Conservation (phyloP, 2,888 invertebrate genomes). For the Alviniconcha strummeri region DNA sequence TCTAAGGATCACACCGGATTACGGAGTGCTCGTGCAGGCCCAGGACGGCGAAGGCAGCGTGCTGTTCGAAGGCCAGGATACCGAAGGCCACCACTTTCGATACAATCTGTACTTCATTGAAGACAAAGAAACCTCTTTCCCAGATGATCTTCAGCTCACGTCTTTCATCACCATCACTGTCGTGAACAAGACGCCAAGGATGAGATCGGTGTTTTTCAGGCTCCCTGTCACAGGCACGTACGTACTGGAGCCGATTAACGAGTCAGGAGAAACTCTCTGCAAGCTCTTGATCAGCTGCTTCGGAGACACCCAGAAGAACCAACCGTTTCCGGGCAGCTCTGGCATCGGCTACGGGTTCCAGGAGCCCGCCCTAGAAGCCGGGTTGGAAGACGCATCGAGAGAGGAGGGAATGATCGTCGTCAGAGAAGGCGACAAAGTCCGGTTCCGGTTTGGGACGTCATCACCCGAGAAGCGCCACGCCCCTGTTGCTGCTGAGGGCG, state of each 20-base stretch:
- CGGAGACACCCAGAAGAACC: slow-evolving; percentile 34
- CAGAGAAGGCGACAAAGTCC: background rate
- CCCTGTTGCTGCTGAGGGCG: too few species aligned
- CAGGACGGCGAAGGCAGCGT: too few species aligned
- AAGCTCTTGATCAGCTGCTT: slow-evolving; percentile 41
- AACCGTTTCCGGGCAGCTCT: slow-evolving; percentile 39
- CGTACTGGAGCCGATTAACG: background rate
- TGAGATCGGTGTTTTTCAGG: background rate
- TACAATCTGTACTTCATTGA: too few species aligned
- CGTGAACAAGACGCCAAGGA: background rate
- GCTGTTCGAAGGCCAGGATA: too few species aligned
- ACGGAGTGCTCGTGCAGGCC: too few species aligned
- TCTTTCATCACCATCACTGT: background rate
- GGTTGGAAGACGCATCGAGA: slow-evolving; percentile 35
- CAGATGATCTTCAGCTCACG: too few species aligned
- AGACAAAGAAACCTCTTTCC: too few species aligned
- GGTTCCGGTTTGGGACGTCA: slow-evolving; percentile 5
- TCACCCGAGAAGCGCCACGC: too few species aligned
- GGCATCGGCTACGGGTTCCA: slow-evolving; percentile 38
- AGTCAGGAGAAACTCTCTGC: slow-evolving; percentile 30
- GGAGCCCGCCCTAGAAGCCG: slow-evolving; percentile 28
- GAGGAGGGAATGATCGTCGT: slow-evolving; percentile 34
- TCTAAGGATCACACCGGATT: background rate
- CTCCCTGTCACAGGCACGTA: background rate
- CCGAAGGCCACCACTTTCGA: too few species aligned